These are phyloP conservation scores for Drosophila affinis DNA, from an alignment of 2,888 invertebrate species.

Conservation along the genomic window DNA sequence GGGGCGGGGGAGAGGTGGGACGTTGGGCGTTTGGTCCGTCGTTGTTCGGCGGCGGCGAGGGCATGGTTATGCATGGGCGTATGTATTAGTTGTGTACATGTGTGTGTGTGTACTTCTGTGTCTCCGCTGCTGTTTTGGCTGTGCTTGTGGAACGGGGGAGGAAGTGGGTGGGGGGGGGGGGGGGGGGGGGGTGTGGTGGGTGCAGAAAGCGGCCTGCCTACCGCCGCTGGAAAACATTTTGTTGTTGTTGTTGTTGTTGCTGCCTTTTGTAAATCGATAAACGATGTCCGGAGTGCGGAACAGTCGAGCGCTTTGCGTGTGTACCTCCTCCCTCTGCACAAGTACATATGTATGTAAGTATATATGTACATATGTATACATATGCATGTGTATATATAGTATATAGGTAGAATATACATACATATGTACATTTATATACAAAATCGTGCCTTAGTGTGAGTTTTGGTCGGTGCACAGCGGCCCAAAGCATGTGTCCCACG, in stretches of 20 bases:
- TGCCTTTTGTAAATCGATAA: constrained; percentile 73
- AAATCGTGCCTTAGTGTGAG: neutral
- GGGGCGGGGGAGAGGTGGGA: constrained; percentile 7
- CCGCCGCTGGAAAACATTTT: constrained; percentile 39
- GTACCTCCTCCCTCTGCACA: constrained; percentile 22
- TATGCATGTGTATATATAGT: constrained; percentile 2
- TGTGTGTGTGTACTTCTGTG: constrained; percentile 3
- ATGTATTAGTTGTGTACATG: constrained; percentile 1
- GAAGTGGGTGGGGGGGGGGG: neutral
- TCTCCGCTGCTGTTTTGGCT: constrained; percentile 20
- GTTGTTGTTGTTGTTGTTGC: constrained; percentile 38
- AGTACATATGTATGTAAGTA: constrained; percentile 1
- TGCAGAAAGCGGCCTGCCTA: constrained; percentile 64
- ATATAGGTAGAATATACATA: constrained; percentile 24
- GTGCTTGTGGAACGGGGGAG: constrained; percentile 9
- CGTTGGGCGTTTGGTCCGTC: constrained; percentile 44
- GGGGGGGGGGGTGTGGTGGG: constrained; percentile 21
- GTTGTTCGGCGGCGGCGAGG: constrained; percentile 26
- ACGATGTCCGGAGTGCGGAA: constrained; percentile 73
- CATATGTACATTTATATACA: constrained; percentile 16
- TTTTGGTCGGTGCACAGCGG: constrained; percentile 2
- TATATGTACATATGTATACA: neutral
- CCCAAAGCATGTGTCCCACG: constrained; percentile 13
- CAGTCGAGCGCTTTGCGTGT: constrained; percentile 66
- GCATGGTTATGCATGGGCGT: constrained; percentile 25